Evolutionary conservation across 1,140 invertebrate species (phyloP), one percentile per base, ranked within the genome.

Genomic region (Pachypeltis micranthus): DNA sequence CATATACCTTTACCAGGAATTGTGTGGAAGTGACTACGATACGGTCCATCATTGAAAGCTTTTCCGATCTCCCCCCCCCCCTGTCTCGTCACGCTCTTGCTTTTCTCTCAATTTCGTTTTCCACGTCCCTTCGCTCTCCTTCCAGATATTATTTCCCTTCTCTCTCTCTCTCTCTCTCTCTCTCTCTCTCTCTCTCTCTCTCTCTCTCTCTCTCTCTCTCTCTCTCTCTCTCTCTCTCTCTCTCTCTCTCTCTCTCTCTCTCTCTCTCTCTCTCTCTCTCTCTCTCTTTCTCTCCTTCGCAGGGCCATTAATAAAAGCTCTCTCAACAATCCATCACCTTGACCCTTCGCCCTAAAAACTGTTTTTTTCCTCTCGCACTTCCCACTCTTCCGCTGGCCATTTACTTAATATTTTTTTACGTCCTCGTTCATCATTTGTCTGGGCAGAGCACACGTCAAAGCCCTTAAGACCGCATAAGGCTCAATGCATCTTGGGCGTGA

Each of bases 381-480:
- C 19, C 19, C 47, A 16, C 47, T 10, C 7, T 39, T 10, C 31
- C 16, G 47, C 47, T 51, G 47, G 47, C 47, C 47, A 51, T 51
- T 51, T 51, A 51, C 47, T 51, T 51, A 51, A 51, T 51, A 51
- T 51, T 51, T 51, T 39, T 51, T 51, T 51, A 51, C 47, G 21
- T 4, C 47, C 47, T 51, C 47, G 47, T 51, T 21, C 47, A 51
- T 51, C 47, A 51, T 51, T 51, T 51, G 47, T 39, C 47, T 21
- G 47, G 47, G 21, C 12, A 10, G 47, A 21, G 47, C 47, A 39
- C 34, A 39, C 34, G 47, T 21, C 23, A 51, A 51, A 21, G 47
- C 47, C 47, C 47, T 21, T 51, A 10, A 51, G 19, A 21, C 47
- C 47, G 23, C 12, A 51, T 51, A 51, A 51, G n/a, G 21, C 21